Percentiles rank a stretch among this genome's conserved stretches.
Conservation (phyloP, 2,113 vertebrate genomes). For the Podarcis muralis region DNA sequence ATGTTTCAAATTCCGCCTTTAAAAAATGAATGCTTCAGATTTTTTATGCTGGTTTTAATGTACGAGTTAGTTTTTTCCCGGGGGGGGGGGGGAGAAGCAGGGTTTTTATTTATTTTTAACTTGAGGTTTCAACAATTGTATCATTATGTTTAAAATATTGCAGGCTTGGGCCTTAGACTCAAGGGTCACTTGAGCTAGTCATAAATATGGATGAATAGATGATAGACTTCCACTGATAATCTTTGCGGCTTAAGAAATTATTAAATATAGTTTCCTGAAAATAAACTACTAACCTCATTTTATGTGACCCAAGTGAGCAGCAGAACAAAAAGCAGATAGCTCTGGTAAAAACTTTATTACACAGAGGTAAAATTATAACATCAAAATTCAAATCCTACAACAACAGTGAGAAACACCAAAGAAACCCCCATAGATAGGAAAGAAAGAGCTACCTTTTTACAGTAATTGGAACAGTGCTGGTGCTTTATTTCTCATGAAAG, state of each 20-base stretch:
- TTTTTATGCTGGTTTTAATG: too few species aligned
- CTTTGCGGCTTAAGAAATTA: too few species aligned
- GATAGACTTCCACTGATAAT: not conserved
- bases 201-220: not conserved
- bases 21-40: too few species aligned
- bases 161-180: not conserved
- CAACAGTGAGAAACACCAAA: not conserved
- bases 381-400: not conserved
- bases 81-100: too few species aligned
- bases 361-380: not conserved
- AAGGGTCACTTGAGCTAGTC: not conserved
- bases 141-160: not conserved
- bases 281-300: not conserved
- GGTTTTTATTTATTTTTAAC: not conserved
- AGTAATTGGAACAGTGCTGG: fast-evolving
- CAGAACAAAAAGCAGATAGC: not conserved
- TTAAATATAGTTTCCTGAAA: not conserved
- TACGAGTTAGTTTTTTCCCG: too few species aligned
- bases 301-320: not conserved
- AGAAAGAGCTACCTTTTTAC: not conserved
- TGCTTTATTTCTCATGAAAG: not conserved
- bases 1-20: too few species aligned
- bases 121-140: not conserved
- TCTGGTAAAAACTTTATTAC: not conserved
- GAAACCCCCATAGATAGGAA: not conserved